phyloP scores from a whole-genome alignment of 2,888 invertebrate genomes.

The Encarsia formosa region DNA sequence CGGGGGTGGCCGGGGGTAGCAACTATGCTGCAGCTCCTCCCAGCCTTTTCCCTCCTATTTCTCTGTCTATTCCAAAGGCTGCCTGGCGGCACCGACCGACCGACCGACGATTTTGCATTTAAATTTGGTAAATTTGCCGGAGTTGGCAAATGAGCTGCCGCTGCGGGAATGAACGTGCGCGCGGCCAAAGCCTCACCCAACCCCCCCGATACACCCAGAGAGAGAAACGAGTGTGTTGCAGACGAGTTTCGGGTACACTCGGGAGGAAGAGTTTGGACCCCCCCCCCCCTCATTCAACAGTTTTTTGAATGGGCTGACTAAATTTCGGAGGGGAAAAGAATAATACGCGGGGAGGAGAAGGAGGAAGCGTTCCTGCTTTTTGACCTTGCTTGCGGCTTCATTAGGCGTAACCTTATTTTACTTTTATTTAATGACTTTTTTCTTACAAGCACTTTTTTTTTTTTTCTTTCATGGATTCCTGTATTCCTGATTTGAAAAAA shows the following conservation, averaged over 20 bases:
- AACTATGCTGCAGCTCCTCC: conserved; percentile 17
- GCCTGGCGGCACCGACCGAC: conserved; percentile 31
- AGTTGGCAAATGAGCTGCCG: conserved; percentile 51
- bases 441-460: too few species aligned
- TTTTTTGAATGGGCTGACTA: not conserved
- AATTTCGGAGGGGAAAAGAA: too few species aligned
- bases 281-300: not conserved
- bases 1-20: conserved; percentile 21
- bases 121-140: conserved; percentile 50
- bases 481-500: too few species aligned
- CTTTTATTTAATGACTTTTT: too few species aligned
- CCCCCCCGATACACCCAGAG: not conserved
- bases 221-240: too few species aligned
- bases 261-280: not conserved
- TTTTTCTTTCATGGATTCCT: too few species aligned
- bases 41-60: not conserved
- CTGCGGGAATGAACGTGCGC: conserved; percentile 43
- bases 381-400: too few species aligned
- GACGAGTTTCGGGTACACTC: too few species aligned
- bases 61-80: conserved; percentile 1
- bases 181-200: conserved; percentile 39
- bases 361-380: too few species aligned
- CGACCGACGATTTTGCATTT: conserved; percentile 49
- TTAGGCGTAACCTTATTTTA: too few species aligned
- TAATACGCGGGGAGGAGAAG: too few species aligned